phyloP scores from a whole-genome alignment of 2,797 vertebrate species.

The Babyrousa celebensis region DNA sequence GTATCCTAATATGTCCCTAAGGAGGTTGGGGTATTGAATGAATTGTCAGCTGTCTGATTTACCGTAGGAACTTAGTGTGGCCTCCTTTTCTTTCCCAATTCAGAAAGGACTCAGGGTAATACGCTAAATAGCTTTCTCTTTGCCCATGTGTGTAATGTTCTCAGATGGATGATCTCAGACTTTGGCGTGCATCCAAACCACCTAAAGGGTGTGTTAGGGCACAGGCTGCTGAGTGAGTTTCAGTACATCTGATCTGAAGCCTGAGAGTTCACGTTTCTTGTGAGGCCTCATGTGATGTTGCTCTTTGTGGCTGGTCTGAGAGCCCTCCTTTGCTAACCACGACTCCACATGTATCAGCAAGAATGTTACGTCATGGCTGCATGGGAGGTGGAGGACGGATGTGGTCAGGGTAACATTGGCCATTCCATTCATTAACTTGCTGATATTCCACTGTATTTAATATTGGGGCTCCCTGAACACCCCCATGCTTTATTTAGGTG shows the following conservation, averaged over 20 bases:
- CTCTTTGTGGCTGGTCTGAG: neutral
- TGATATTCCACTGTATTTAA: neutral
- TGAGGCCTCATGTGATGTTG: neutral
- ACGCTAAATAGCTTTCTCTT: neutral
- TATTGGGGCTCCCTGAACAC: neutral
- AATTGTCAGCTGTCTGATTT: conserved; percentile 43
- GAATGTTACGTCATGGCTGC: neutral
- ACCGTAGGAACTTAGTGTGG: conserved; percentile 8
- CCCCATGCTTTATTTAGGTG: neutral
- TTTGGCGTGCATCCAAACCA: neutral
- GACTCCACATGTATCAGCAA: neutral
- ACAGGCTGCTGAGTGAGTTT: neutral
- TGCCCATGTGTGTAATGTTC: neutral
- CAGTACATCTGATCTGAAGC: neutral
- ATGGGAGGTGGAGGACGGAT: neutral
- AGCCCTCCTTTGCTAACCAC: neutral
- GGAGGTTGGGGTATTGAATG: conserved; percentile 44
- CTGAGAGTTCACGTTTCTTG: neutral
- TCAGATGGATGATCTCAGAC: neutral
- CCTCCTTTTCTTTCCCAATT: conserved; percentile 70
- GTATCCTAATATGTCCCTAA: conserved; percentile 2
- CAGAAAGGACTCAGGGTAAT: conserved; percentile 2
- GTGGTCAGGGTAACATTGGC: neutral
- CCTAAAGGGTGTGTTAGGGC: neutral
- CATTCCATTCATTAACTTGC: neutral